A percentile compares a stretch with the other conserved stretches of the same genome.
Conservation (phyloP, 2,113 vertebrate genomes). For the Strix uralensis region DNA sequence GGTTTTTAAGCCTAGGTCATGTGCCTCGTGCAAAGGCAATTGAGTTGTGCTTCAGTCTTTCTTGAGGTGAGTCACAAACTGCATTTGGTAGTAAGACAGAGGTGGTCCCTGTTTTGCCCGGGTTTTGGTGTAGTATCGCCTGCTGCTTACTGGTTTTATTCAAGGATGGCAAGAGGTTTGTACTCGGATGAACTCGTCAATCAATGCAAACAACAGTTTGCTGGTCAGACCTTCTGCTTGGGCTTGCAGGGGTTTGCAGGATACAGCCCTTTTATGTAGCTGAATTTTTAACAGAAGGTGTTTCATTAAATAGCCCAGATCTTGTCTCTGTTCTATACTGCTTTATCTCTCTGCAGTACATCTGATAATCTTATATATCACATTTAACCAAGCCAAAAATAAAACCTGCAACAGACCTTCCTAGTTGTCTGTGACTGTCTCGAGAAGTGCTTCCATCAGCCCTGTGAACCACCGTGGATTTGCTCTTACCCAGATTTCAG, state of each 20-base stretch:
- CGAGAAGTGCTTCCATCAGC: background rate
- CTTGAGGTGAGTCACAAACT: background rate
- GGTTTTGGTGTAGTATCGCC: background rate
- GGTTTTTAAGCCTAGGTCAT: background rate
- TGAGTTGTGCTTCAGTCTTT: background rate
- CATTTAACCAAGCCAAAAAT: conserved; percentile 37
- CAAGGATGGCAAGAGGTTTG: background rate
- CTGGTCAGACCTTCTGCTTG: background rate
- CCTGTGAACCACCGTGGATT: background rate
- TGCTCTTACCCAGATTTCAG: background rate
- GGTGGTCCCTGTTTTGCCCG: background rate
- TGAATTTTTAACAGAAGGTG: conserved; percentile 45
- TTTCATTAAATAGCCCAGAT: conserved; percentile 55
- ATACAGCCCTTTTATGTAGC: background rate
- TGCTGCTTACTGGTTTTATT: background rate
- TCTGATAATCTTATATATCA: conserved; percentile 10
- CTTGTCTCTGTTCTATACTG: background rate
- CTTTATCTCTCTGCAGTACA: conserved; percentile 14
- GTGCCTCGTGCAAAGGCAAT: background rate
- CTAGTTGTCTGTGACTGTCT: conserved; percentile 3
- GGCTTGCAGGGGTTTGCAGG: background rate
- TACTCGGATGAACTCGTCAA: background rate
- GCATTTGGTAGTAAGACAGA: background rate
- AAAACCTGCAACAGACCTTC: conserved; percentile 50
- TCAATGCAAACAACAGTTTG: background rate